These are phyloP conservation scores for Poicephalus gulielmi DNA, from an alignment of 2,113 vertebrate genomes.

Conservation along the genomic window DNA sequence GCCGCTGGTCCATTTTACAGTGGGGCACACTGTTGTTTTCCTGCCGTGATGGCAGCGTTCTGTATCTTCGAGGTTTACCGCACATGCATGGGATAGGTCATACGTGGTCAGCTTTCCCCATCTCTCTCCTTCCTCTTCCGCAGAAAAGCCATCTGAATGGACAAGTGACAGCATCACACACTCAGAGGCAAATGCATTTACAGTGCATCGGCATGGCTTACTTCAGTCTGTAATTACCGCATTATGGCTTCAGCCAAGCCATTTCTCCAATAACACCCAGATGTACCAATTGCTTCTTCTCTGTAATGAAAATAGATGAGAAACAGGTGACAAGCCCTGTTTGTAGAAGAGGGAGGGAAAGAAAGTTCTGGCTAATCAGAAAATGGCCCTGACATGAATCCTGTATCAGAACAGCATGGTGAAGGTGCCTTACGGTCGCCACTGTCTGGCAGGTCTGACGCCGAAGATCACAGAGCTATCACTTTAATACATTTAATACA, in stretches of 20 bases:
- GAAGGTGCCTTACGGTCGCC: not conserved
- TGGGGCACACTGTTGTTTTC: not conserved
- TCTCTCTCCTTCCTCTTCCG: not conserved
- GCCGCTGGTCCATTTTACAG: not conserved
- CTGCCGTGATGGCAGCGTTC: not conserved
- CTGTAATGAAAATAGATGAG: constrained; percentile 40
- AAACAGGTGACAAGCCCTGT: constrained; percentile 34
- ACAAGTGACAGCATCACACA: not conserved
- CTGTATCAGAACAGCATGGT: not conserved
- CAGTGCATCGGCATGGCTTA: not conserved
- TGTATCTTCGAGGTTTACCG: not conserved
- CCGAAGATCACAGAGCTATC: not conserved
- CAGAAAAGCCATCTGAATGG: not conserved
- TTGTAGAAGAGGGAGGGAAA: constrained; percentile 8
- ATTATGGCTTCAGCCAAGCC: constrained; percentile 47
- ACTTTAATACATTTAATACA: not conserved
- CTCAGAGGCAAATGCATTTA: constrained; percentile 26
- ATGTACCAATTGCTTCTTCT: constrained; percentile 53
- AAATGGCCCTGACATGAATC: not conserved
- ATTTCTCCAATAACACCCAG: constrained; percentile 46
- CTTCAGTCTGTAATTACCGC: constrained; percentile 54
- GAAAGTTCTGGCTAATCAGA: constrained; percentile 5
- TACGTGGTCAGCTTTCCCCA: not conserved
- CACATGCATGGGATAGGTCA: not conserved
- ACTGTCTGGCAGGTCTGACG: not conserved